Percentiles rank a stretch among this genome's conserved stretches.
phyloP scores from a whole-genome alignment of 2,113 vertebrate species.

The Xiphias gladius region DNA sequence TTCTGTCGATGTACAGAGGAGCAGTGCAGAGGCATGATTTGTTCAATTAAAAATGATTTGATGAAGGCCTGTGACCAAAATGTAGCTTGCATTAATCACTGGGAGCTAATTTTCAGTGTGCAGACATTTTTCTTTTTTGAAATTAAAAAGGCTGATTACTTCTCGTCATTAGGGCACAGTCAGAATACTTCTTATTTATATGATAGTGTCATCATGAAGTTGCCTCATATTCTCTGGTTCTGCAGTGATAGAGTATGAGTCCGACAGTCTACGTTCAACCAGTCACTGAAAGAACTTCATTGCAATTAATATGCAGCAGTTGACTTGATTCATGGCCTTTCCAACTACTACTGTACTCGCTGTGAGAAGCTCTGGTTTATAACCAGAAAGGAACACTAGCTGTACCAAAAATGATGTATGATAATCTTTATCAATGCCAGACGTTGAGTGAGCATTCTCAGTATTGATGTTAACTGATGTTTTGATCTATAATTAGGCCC shows the following conservation, averaged over 20 bases:
- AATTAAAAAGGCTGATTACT: constrained; percentile 32
- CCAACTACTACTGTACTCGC: constrained; percentile 7
- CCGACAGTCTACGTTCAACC: neutral
- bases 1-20: constrained; percentile 1
- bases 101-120: constrained; percentile 23
- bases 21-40: constrained; percentile 13
- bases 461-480: neutral
- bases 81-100: constrained; percentile 42
- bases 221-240: constrained; percentile 21
- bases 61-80: constrained; percentile 36
- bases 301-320: constrained; percentile 22
- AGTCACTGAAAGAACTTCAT: constrained; percentile 12
- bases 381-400: neutral
- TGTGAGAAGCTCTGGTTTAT: neutral
- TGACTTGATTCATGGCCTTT: constrained; percentile 30
- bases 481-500: neutral
- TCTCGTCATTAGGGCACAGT: neutral
- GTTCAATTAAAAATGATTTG: constrained; percentile 3
- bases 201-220: constrained; percentile 17
- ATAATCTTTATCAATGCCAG: constrained; percentile 21
- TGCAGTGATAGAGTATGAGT: constrained; percentile 5
- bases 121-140: constrained; percentile 12
- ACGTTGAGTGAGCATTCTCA: neutral
- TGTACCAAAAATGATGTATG: constrained; percentile 32
- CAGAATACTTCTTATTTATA: constrained; percentile 26